Evolutionary conservation across 2,888 invertebrate species (phyloP).

Genomic region (Hesperia comma): DNA sequence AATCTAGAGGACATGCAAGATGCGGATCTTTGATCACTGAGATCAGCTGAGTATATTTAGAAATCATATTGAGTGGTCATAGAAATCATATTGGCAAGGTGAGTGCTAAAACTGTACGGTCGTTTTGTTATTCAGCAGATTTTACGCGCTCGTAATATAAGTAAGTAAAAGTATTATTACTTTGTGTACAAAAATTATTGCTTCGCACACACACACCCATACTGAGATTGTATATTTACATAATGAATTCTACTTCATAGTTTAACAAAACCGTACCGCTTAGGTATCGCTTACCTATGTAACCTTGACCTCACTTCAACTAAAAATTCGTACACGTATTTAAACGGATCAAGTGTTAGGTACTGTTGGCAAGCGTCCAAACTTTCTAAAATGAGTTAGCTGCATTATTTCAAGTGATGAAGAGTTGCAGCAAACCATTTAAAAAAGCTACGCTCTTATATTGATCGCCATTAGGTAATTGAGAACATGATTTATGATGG

Average conservation of each 20-base stretch:
- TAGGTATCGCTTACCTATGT: constrained; percentile 45
- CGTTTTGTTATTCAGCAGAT: neutral
- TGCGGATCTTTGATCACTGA: neutral
- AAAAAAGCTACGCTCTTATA: constrained; percentile 47
- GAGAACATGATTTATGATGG: constrained; percentile 42
- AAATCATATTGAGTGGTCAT: neutral
- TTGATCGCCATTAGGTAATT: constrained; percentile 45
- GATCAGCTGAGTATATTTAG: constrained; percentile 2
- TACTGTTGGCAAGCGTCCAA: constrained; percentile 62
- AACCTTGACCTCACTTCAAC: constrained; percentile 70
- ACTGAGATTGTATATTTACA: neutral
- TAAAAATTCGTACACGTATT: constrained; percentile 61
- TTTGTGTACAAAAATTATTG: neutral
- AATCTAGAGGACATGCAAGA: neutral
- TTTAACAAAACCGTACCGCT: constrained; percentile 23
- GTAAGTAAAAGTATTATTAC: no score
- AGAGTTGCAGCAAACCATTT: constrained; percentile 49
- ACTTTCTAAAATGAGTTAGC: constrained; percentile 72
- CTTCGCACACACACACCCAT: neutral
- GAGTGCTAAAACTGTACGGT: neutral
- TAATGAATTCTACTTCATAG: neutral
- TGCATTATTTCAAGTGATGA: constrained; percentile 68
- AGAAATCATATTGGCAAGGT: no score
- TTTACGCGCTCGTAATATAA: constrained; percentile 4
- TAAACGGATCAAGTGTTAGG: constrained; percentile 62